Evolutionary conservation across 2,797 vertebrate species (phyloP), one percentile per base, ranked within the genome.

Genomic region (Acanthurus tractus): DNA sequence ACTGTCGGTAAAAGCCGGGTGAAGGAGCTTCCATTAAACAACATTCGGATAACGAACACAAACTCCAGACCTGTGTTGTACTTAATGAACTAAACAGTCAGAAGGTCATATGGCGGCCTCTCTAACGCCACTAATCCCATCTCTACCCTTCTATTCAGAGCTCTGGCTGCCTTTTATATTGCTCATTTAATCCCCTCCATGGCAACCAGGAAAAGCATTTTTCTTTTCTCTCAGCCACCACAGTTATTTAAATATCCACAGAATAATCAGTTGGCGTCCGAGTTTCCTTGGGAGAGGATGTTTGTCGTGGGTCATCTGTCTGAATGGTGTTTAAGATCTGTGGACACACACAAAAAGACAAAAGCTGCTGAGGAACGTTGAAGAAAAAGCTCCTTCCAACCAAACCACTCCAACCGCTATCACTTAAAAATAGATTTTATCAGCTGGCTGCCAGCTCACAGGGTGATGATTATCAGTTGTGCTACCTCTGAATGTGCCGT

Each of bases 131-230:
- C 85, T 91, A 91, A 93, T 92, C 91, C 89, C 74, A 46, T 89
- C 84, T 63, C 86, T 86, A 50, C 86, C 65, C 84, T 76, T 86
- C 87, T 88, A 88, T 87, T 92, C 87, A 86, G 68, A 79, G 72
- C 73, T 77, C 18, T 20, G 68, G 23, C 84, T 82, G 79, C 63
- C 81, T 85, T 86, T 82, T 93, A 74, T 87, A 70, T 88, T 87
- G 78, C 85, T 86, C 68, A 70, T 86, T 91, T 91, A 91, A 90
- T 89, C 80, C 83, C 54, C 81, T 85, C 89, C 87, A 85, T 91
- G 84, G 88, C 85, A 90, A 92, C 90, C 70, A 76, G 70, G 63
- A 74, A 65, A 77, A 85, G 75, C 72, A 71, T 79, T 89, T 89
- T 84, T 74, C 42, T 50, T 79, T 77, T 88, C 53, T 81, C 38